A percentile compares a stretch with the other conserved stretches of the same genome.
These are phyloP conservation scores for Ceratothoa steindachneri DNA, from an alignment of 2,888 invertebrate genomes.

Conservation along the genomic window DNA sequence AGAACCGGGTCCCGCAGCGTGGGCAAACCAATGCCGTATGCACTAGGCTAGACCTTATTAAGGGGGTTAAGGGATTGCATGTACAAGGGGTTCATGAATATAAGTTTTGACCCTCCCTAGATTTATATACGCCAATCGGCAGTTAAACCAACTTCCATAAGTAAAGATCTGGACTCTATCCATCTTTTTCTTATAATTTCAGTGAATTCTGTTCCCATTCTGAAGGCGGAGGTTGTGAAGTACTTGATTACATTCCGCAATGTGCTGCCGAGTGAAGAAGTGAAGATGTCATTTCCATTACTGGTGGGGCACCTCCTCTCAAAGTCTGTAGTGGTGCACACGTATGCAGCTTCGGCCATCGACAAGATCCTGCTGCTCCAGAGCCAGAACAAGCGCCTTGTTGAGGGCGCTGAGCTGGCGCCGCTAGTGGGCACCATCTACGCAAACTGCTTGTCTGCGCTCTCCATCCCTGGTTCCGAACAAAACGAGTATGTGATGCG, in stretches of 20 bases:
- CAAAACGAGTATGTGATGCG: constrained; percentile 99
- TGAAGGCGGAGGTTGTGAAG: constrained; percentile 94
- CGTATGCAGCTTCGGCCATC: constrained; percentile 87
- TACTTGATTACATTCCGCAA: constrained; percentile 94
- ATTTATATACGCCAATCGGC: too few species aligned
- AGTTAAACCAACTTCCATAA: too few species aligned
- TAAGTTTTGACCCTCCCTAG: too few species aligned
- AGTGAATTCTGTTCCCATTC: constrained; percentile 78
- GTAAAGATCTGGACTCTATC: too few species aligned
- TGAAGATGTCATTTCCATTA: constrained; percentile 71
- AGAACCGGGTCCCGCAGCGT: too few species aligned
- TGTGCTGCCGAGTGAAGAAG: constrained; percentile 73
- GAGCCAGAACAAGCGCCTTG: constrained; percentile 58
- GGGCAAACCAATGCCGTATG: too few species aligned
- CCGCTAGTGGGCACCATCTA: constrained; percentile 68
- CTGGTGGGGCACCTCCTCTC: constrained; percentile 68
- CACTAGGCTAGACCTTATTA: too few species aligned
- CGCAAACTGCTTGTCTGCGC: constrained; percentile 58
- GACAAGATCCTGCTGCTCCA: constrained; percentile 81
- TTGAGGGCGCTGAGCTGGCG: constrained; percentile 62
- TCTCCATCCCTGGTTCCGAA: constrained; percentile 69
- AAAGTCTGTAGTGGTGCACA: constrained; percentile 81
- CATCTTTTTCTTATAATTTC: too few species aligned
- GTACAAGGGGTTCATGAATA: too few species aligned
- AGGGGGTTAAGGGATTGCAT: too few species aligned